Conservation (phyloP, 2,797 vertebrate species). For the Linurgus olivaceus region DNA sequence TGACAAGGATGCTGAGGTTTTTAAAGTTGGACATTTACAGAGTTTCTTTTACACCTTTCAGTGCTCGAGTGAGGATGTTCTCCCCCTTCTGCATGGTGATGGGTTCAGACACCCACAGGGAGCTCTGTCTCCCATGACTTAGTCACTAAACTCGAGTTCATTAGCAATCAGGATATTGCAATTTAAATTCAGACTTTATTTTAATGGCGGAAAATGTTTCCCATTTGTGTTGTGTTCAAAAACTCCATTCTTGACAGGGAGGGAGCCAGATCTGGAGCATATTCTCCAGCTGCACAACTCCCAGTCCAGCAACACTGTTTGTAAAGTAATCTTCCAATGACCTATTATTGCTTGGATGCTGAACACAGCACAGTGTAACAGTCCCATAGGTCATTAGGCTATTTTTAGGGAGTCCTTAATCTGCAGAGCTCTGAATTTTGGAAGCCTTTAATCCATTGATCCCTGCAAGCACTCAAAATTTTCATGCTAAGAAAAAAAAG, state of each 20-base stretch:
- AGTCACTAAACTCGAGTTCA: rapidly evolving
- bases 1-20: background rate
- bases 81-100: background rate
- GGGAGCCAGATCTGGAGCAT: background rate
- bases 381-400: slow-evolving; percentile 28
- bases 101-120: background rate
- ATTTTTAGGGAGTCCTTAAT: slow-evolving; percentile 64
- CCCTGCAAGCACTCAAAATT: slow-evolving; percentile 1
- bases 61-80: background rate
- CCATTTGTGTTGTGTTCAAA: background rate
- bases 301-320: background rate
- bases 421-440: slow-evolving; percentile 48
- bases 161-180: background rate
- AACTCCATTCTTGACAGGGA: background rate
- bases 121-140: background rate
- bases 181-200: background rate
- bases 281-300: background rate
- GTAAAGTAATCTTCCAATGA: slow-evolving; percentile 43
- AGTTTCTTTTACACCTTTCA: rapidly evolving
- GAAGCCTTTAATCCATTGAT: slow-evolving; percentile 56
- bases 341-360: slow-evolving; percentile 21
- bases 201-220: background rate
- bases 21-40: background rate
- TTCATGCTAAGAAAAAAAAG: background rate
- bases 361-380: slow-evolving; percentile 18